phyloP scores from a whole-genome alignment of 1,140 invertebrate species.

The Lordiphosa mommai region DNA sequence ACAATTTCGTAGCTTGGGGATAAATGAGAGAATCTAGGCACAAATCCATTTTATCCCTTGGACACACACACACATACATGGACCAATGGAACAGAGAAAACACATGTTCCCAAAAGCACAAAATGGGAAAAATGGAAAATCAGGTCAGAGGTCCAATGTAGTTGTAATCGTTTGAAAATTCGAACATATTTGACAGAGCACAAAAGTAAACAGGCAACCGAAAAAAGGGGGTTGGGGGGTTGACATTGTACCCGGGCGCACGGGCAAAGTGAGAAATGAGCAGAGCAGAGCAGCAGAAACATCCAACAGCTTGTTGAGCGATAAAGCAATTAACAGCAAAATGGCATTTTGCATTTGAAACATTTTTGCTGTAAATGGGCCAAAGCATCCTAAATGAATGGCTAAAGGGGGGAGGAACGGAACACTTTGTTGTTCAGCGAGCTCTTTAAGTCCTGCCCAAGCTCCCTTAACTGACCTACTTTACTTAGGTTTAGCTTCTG shows the following conservation, averaged over 20 bases:
- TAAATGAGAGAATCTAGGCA: slow-evolving; percentile 33
- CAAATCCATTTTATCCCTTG: slow-evolving; percentile 62
- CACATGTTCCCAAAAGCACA: slow-evolving; percentile 57
- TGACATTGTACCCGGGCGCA: slow-evolving; percentile 1
- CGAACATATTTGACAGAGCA: slow-evolving; percentile 76
- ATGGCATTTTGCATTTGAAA: slow-evolving; percentile 75
- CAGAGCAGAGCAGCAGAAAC: slow-evolving; percentile 14
- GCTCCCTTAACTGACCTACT: slow-evolving; percentile 68
- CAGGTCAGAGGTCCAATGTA: slow-evolving; percentile 61
- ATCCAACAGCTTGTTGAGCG: slow-evolving; percentile 73
- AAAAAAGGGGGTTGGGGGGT: slow-evolving; percentile 15
- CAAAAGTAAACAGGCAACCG: slow-evolving; percentile 64
- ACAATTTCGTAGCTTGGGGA: slow-evolving; percentile 50
- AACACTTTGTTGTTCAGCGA: slow-evolving; percentile 57
- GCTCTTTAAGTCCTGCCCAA: slow-evolving; percentile 56
- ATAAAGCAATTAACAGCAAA: slow-evolving; percentile 76
- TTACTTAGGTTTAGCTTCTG: slow-evolving; percentile 39
- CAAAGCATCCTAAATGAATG: slow-evolving; percentile 16
- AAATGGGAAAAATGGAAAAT: slow-evolving; percentile 67
- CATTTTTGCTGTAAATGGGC: slow-evolving; percentile 53
- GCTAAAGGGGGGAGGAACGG: neutral
- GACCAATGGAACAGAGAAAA: slow-evolving; percentile 46
- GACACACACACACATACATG: slow-evolving; percentile 31
- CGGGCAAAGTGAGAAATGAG: slow-evolving; percentile 58
- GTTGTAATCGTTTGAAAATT: slow-evolving; percentile 77